Evolutionary conservation across 2,113 vertebrate genomes (phyloP).

Genomic region (Apeltes quadracus): DNA sequence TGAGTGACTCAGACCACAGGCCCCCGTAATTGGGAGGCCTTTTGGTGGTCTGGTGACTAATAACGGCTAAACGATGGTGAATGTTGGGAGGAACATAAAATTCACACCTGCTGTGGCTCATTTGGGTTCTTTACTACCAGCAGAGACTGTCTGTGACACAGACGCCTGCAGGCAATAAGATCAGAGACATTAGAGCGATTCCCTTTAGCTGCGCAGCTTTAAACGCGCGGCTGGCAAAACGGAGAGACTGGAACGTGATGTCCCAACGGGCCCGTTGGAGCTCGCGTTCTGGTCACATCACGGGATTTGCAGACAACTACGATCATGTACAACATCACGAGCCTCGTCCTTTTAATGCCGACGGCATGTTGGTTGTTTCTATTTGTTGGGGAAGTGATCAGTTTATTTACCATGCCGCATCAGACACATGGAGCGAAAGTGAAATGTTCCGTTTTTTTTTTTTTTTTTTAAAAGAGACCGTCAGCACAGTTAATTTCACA

Average conservation of each 20-base stretch:
- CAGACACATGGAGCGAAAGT: constrained; percentile 21
- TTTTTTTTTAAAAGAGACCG: constrained; percentile 28
- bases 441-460: constrained; percentile 29
- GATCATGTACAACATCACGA: neutral
- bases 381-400: constrained; percentile 5
- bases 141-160: neutral
- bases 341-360: neutral
- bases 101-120: neutral
- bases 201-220: neutral
- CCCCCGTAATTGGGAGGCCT: neutral
- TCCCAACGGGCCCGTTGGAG: neutral
- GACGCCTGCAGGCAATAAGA: neutral
- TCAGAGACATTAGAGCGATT: neutral
- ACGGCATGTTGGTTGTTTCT: constrained; percentile 1
- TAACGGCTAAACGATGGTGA: neutral
- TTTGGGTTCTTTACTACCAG: neutral
- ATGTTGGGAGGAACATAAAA: neutral
- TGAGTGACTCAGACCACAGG: no score
- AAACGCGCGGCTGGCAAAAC: neutral
- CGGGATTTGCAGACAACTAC: neutral
- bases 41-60: neutral
- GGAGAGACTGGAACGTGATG: neutral
- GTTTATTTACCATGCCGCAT: constrained; percentile 2
- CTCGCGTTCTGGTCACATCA: neutral
- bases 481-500: constrained; percentile 52